Percentiles rank a stretch among this genome's conserved stretches.
Evolutionary conservation across 2,797 vertebrate genomes (phyloP).

Genomic region (Knipowitschia caucasica): DNA sequence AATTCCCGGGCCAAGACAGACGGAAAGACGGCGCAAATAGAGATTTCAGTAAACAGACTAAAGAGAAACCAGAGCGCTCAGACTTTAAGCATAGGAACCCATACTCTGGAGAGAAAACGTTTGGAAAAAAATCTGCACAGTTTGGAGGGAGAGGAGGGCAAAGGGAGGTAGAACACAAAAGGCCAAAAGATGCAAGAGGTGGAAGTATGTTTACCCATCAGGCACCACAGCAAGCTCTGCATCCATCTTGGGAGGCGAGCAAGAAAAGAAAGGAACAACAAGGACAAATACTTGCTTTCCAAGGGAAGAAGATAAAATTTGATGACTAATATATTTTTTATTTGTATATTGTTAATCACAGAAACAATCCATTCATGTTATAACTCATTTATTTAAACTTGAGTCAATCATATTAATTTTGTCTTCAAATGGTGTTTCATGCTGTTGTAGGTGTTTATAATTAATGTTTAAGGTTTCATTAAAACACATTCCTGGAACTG

Average conservation of each 20-base stretch:
- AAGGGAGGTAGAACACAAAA: slow-evolving; percentile 34
- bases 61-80: slow-evolving; percentile 19
- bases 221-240: slow-evolving; percentile 76
- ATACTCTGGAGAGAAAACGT: neutral
- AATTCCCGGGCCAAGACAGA: slow-evolving; percentile 28
- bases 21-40: slow-evolving; percentile 1
- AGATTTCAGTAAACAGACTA: slow-evolving; percentile 27
- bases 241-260: slow-evolving; percentile 98
- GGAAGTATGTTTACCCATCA: slow-evolving; percentile 39
- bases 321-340: slow-evolving; percentile 67
- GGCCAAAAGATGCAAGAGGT: slow-evolving; percentile 53
- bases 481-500: no score
- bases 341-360: neutral
- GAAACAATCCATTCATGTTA: neutral
- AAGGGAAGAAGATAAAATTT: slow-evolving; percentile 96
- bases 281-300: slow-evolving; percentile 87
- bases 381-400: no score
- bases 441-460: no score
- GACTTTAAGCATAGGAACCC: slow-evolving; percentile 26
- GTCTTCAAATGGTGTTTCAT: no score
- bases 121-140: slow-evolving; percentile 10
- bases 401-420: no score
- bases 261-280: slow-evolving; percentile 87
- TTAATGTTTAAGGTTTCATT: no score
- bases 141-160: slow-evolving; percentile 49